Base-by-base conservation (phyloP, 2,888 invertebrate genomes). In the Drosophila setosimentum region DNA sequence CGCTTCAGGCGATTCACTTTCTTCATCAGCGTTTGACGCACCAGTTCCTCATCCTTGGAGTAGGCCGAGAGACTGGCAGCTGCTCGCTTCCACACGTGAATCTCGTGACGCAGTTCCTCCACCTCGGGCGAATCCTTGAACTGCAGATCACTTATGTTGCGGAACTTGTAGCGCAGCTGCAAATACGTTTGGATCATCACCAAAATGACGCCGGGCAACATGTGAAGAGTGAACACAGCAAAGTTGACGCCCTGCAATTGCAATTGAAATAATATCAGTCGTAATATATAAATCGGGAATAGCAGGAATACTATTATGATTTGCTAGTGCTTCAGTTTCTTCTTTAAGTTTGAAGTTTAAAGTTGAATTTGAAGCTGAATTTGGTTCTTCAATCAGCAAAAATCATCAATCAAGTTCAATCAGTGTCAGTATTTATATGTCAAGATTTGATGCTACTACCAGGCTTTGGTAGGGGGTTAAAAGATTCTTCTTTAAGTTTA, bases 31-130 rank as follows among this genome's bases (percentile, higher is more conserved):
- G 97, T 96, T 70, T 95, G 95, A 69, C 96, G 95, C 13, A 98
- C 97, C 7, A 96, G 93, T 77, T 96, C 96, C 91, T 98, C 98
- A 78, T 98, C 97, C 89, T 96, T 95, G 18, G 97, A 97, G 90
- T 97, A 97, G 2, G 96, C 96, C 0, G 97, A 96, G 2, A 98
- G 93, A 1, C 97, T 97, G 0, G 96, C 96, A 0, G 96, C 97
- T 0, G 96, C 96, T 60, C 96, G 94, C 89, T 96, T 95, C 98
- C 98, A 98, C 18, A 97, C 96, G 2, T 96, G 96, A 53, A 98
- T 96, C 92, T 97, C 97, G 83, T 97, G 96, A 50, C 96, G 95
- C 80, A 98, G 92, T 87, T 98, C 98, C 72, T 93, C 93, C 3
- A 93, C 91, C 59, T 97, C 97, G 48, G 95, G 94, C 0, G 97